Evolutionary conservation across 1,140 invertebrate genomes (phyloP), one percentile per base, ranked within the genome.

Genomic region (Drosophila murphyi): DNA sequence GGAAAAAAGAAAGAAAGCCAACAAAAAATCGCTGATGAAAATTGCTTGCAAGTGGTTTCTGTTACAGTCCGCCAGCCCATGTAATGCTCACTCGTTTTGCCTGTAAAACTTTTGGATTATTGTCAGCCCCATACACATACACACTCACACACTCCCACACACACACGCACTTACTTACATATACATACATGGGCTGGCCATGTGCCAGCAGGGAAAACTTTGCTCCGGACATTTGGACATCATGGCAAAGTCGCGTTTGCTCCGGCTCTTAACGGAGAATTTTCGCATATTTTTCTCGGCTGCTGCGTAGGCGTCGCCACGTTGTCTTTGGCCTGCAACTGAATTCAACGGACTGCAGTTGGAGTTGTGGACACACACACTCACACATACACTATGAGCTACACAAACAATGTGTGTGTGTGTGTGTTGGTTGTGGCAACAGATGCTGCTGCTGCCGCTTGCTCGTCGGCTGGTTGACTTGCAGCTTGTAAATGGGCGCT

Each of bases 41-140:
- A 87, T 87, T 80, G 73, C 85, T 87, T 87, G 82, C 83, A 87
- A 87, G 82, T 87, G 82, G 82, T 87, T 87, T 88, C 83, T 88
- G 83, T 82, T 88, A 82, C 82, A 83, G 80, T 75, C 78, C 45
- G 68, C 62, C 73, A 63, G 59, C 72, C 79, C 76, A 72, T 88
- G 83, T 89, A 89, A 89, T 88, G 85, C 78, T 75, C 85, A 77
- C 80, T 88, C 80, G 85, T 88, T 87, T 88, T 89, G 85, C 85
- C 89, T 89, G 85, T 88, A 88, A 88, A 88, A 88, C 85, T 88
- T 88, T 89, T 88, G 85, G 85, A 88, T 88, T 88, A 88, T 88
- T 88, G 85, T 88, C 83, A 88, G 85, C 67, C 67, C 85, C 51
- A 80, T 61, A 69, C 54, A 70, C 48, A 62, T 50, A 48, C 41